phyloP scores from a whole-genome alignment of 2,113 vertebrate species.

The Microtus oregoni region DNA sequence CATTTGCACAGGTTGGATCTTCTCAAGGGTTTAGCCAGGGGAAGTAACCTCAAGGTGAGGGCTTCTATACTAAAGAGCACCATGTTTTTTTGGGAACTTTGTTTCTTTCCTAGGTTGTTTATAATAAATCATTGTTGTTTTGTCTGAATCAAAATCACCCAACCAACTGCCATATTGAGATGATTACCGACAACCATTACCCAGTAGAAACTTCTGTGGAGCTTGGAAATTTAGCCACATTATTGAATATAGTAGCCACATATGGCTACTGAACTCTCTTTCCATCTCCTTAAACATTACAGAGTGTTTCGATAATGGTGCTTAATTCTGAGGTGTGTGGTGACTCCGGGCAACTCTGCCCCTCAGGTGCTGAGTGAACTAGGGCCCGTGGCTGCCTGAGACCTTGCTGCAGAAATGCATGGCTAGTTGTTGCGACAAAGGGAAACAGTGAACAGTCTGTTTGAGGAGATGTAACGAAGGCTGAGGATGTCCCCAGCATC shows the following conservation, averaged over 20 bases:
- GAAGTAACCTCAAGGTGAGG: background rate
- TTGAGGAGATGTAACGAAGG: background rate
- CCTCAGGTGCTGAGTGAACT: background rate
- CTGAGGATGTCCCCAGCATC: background rate
- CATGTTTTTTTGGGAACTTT: background rate
- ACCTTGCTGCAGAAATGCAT: background rate
- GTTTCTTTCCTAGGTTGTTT: background rate
- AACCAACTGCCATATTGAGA: background rate
- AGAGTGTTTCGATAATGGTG: background rate
- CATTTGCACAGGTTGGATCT: background rate
- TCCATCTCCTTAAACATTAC: background rate
- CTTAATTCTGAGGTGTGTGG: background rate
- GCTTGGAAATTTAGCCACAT: background rate
- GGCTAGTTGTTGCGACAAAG: background rate
- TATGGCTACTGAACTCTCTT: background rate
- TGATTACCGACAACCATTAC: background rate
- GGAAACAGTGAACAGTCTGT: background rate
- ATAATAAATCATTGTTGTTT: background rate
- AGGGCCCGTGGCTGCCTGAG: background rate
- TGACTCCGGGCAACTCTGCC: too few species aligned
- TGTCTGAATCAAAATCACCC: slow-evolving; percentile 30
- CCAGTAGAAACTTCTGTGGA: slow-evolving; percentile 20
- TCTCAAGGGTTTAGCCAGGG: background rate
- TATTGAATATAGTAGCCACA: slow-evolving; percentile 19
- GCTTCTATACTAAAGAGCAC: background rate